Evolutionary conservation across 2,888 invertebrate genomes (phyloP).

Genomic region (Dryocosmus kuriphilus): DNA sequence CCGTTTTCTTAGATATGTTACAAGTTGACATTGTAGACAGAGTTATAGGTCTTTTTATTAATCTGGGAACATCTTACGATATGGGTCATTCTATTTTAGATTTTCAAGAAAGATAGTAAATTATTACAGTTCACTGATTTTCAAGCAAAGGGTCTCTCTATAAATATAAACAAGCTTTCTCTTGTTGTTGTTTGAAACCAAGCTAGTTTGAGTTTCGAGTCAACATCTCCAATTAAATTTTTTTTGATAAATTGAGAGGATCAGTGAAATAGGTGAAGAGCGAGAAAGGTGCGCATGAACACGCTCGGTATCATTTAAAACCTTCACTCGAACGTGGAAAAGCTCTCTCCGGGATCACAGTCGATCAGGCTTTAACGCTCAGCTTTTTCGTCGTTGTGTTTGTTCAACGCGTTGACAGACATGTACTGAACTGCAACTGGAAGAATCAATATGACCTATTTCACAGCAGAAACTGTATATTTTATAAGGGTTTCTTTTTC

Average conservation of each 20-base stretch:
- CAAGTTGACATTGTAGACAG: no score
- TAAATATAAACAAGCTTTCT: neutral
- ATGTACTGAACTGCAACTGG: slow-evolving; percentile 19
- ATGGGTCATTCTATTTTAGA: no score
- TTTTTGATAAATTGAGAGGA: slow-evolving; percentile 10
- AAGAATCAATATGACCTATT: slow-evolving; percentile 32
- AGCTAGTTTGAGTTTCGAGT: neutral
- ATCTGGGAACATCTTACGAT: no score
- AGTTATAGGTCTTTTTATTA: no score
- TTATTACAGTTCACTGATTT: no score
- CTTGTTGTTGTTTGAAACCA: neutral
- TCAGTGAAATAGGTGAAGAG: neutral
- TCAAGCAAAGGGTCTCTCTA: no score
- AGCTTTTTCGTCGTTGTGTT: slow-evolving; percentile 23
- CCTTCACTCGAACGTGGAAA: slow-evolving; percentile 23
- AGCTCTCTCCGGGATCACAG: slow-evolving; percentile 33
- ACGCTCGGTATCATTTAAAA: slow-evolving; percentile 31
- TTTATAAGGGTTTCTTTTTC: slow-evolving; percentile 14
- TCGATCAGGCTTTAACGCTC: slow-evolving; percentile 17
- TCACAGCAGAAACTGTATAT: neutral
- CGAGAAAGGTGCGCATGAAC: neutral
- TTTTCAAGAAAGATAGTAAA: no score
- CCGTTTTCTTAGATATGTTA: no score
- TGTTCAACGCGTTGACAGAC: slow-evolving; percentile 33
- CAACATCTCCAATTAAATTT: slow-evolving; percentile 2